Base-by-base conservation (phyloP, 2,113 vertebrate species). In the Sprattus sprattus region DNA sequence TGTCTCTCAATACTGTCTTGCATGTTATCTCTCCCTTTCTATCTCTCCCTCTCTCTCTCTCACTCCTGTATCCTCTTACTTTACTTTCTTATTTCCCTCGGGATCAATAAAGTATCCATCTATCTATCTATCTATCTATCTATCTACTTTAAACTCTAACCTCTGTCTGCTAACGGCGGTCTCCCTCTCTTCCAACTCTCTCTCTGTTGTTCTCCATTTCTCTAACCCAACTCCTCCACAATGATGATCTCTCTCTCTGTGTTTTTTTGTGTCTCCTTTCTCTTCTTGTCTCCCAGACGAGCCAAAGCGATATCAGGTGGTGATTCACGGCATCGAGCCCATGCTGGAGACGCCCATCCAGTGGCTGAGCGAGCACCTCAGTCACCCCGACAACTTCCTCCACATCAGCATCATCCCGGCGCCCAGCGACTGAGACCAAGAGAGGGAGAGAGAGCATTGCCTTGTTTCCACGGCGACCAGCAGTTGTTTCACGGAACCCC, bases 351-450 rank as follows among this genome's bases (percentile, higher is more conserved):
- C 98, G 9, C 98, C 98, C 85, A 57, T 99, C 81, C 98, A 99
- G 91, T 99, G 98, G 98, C 95, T 99, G 88, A 99, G 98, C 0
- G 98, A 99, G 91, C 97, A 99, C 93, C 97, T 99, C 92, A 99
- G 98, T 93, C 97, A 99, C 92, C 98, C 98, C 0, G 98, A 99
- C 96, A 99, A 99, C 94, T 99, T 99, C 93, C 97, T 99, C 87
- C 97, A 99, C 94, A 97, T 99, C 93, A 96, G 97, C 91, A 87
- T 99, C 92, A 89, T 97, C 93, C 97, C 97, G 2, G 92, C 92
- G 7, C 96, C 97, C 50, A 96, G 93, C 60, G 98, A 99, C 91
- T 99, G 97, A 99, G 91, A 89, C 11, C 0, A 8, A 32, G 64
- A 32, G n/a, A 71, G 25, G 9, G 25, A 28, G 71, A 15, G 71